Evolutionary conservation across 2,113 vertebrate genomes (phyloP).

Genomic region (Myodes glareolus): DNA sequence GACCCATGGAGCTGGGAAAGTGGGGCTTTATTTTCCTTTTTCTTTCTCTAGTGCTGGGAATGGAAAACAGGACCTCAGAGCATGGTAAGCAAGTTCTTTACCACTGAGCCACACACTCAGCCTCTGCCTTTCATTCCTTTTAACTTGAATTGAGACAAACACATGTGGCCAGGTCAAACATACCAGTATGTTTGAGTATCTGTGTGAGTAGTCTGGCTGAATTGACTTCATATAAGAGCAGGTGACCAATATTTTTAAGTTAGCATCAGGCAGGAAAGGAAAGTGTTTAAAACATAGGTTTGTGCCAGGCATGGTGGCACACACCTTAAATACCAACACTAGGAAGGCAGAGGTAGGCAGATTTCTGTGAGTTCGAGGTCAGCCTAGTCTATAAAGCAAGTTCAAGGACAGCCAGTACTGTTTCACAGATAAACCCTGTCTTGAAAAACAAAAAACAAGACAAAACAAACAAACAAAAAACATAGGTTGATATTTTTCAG

Average conservation of each 20-base stretch:
- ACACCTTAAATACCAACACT: neutral
- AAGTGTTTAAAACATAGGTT: neutral
- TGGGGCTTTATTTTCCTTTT: neutral
- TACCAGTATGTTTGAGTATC: neutral
- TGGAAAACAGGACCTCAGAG: neutral
- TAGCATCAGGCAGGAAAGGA: neutral
- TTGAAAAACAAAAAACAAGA: neutral
- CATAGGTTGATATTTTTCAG: neutral
- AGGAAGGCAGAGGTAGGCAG: neutral
- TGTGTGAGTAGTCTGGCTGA: neutral
- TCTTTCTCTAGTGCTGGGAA: neutral
- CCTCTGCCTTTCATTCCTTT: neutral
- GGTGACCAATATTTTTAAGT: neutral
- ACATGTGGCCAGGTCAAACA: accelerated
- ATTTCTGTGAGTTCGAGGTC: neutral
- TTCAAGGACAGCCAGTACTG: neutral
- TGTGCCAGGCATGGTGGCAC: neutral
- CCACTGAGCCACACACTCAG: neutral
- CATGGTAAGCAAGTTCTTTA: neutral
- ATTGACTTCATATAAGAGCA: neutral
- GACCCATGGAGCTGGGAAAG: neutral
- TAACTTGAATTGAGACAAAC: neutral
- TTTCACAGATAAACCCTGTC: neutral
- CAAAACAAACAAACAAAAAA: too few relatives aligned
- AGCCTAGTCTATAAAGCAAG: neutral